phyloP scores from a whole-genome alignment of 2,113 vertebrate species.

The Xiphorhynchus elegans region DNA sequence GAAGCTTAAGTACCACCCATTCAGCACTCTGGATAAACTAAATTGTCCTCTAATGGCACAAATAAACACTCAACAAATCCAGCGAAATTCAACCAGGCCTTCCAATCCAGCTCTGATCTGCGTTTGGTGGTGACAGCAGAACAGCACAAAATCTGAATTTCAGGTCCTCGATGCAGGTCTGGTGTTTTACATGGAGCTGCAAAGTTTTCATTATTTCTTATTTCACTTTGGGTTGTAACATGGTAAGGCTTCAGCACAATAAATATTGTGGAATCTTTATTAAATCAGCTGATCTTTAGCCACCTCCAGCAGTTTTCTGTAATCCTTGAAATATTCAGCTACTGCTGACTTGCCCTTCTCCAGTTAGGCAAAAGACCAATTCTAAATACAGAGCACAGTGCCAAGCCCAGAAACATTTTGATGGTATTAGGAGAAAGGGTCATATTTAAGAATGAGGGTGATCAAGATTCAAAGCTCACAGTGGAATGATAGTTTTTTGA shows the following conservation, averaged over 20 bases:
- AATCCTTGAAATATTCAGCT: background rate
- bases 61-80: background rate
- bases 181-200: background rate
- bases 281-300: background rate
- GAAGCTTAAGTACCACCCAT: background rate
- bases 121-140: background rate
- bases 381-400: slow-evolving; percentile 12
- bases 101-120: background rate
- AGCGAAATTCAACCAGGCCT: background rate
- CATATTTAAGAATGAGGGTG: background rate
- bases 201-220: background rate
- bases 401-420: background rate
- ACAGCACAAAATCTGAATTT: background rate
- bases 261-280: background rate
- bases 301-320: background rate
- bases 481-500: background rate
- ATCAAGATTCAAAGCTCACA: background rate
- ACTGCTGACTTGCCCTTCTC: background rate
- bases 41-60: background rate
- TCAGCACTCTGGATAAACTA: background rate
- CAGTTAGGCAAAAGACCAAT: slow-evolving; percentile 1
- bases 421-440: background rate
- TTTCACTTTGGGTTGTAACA: background rate
- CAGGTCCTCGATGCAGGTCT: background rate
- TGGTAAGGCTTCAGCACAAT: background rate